Percentiles rank a stretch among this genome's conserved stretches.
Conservation (phyloP, 2,888 invertebrate species). For the Punctoribates punctum region DNA sequence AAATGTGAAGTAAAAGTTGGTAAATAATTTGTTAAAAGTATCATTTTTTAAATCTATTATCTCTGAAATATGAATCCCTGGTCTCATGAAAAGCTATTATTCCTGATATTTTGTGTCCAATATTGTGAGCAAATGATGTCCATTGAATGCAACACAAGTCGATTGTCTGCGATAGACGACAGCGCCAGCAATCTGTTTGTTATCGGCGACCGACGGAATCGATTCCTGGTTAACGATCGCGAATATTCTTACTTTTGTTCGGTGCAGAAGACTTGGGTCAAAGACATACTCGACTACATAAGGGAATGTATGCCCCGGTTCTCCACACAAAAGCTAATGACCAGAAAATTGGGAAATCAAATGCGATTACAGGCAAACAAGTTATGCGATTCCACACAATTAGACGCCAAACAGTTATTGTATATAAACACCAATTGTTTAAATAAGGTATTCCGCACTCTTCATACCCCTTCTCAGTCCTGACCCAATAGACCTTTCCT, state of each 20-base stretch:
- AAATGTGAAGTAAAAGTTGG: no score
- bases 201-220: conserved; percentile 24
- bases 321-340: conserved; percentile 8
- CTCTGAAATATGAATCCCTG: no score
- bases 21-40: no score
- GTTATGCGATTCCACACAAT: background rate
- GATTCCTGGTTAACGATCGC: background rate
- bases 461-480: no score
- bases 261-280: conserved; percentile 4
- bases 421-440: background rate
- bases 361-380: background rate
- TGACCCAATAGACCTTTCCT: no score
- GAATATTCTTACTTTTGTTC: conserved; percentile 10
- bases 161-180: background rate
- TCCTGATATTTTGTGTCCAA: no score
- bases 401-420: background rate
- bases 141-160: conserved; percentile 15
- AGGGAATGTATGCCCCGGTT: conserved; percentile 14
- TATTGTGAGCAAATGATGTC: background rate
- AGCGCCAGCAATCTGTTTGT: conserved; percentile 23
- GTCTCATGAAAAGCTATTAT: no score
- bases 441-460: background rate
- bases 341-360: conserved; percentile 24
- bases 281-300: conserved; percentile 1
- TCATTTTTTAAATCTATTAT: no score